A percentile compares a stretch with the other conserved stretches of the same genome.
Evolutionary conservation across 2,797 vertebrate genomes (phyloP).

Genomic region (Ambastaia sidthimunki): DNA sequence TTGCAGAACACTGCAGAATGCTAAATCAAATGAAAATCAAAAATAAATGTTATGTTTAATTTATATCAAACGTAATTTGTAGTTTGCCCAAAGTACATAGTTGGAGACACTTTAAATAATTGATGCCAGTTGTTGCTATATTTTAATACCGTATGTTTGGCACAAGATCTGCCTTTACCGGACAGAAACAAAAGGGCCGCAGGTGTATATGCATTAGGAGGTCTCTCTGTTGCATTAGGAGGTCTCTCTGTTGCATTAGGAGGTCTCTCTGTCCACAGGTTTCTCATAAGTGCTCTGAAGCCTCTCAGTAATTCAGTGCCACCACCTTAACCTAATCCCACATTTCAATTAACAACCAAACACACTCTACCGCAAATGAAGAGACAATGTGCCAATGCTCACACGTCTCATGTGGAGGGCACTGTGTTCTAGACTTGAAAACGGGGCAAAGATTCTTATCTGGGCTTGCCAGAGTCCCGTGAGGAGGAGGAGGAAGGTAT

Average conservation of each 20-base stretch:
- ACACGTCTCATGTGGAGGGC: constrained; percentile 50
- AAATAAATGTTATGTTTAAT: too few relatives aligned
- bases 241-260: too few relatives aligned
- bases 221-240: background rate
- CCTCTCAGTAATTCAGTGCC: constrained; percentile 7
- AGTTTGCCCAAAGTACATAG: too few relatives aligned
- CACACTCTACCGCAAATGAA: constrained; percentile 35
- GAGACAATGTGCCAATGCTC: constrained; percentile 50
- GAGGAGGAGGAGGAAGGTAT: constrained; percentile 56
- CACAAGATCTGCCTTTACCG: background rate
- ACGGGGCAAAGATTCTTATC: constrained; percentile 61
- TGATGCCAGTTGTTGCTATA: background rate
- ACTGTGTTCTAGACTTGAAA: constrained; percentile 30
- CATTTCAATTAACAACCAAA: constrained; percentile 66
- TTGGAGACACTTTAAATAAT: background rate
- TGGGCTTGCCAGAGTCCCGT: constrained; percentile 66
- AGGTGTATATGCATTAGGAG: constrained; percentile 23
- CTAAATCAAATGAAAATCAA: too few relatives aligned
- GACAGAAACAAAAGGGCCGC: background rate
- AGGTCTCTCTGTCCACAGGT: background rate
- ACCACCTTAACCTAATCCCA: background rate
- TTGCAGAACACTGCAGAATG: too few relatives aligned
- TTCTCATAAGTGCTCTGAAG: constrained; percentile 14
- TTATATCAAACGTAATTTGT: too few relatives aligned
- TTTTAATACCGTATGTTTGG: background rate